phyloP scores from a whole-genome alignment of 2,113 vertebrate species.

The Mugil cephalus region DNA sequence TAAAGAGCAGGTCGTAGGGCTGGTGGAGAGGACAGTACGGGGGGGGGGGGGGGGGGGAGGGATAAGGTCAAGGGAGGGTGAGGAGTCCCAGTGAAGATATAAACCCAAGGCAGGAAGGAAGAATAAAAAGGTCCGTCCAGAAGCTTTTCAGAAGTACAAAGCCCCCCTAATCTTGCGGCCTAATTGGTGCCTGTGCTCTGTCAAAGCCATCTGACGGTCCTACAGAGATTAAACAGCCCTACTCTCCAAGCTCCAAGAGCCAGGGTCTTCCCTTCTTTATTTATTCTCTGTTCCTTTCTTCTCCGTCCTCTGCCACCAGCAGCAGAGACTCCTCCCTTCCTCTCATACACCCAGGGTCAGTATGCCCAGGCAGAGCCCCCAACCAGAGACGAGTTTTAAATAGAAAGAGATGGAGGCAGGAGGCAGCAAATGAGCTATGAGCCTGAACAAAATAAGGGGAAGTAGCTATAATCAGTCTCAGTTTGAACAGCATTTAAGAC shows the following conservation, averaged over 20 bases:
- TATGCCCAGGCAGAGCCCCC: constrained; percentile 32
- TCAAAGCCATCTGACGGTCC: constrained; percentile 77
- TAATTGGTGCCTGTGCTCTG: constrained; percentile 75
- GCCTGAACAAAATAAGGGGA: constrained; percentile 20
- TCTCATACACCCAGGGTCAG: constrained; percentile 42
- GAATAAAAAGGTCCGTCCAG: constrained; percentile 47
- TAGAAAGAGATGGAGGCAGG: constrained; percentile 45
- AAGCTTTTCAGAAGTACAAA: constrained; percentile 74
- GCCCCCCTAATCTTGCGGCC: constrained; percentile 73
- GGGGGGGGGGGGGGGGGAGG: neutral
- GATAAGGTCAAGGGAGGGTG: constrained; percentile 39
- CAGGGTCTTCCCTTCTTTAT: constrained; percentile 40
- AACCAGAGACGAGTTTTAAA: constrained; percentile 63
- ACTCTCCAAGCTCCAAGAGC: constrained; percentile 11
- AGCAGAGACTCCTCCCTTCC: constrained; percentile 60
- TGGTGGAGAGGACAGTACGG: constrained; percentile 17
- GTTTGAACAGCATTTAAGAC: too few species aligned
- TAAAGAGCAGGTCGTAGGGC: constrained; percentile 23
- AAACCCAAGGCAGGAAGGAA: constrained; percentile 56
- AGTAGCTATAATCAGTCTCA: neutral
- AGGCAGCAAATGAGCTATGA: constrained; percentile 6
- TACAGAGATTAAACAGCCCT: constrained; percentile 75
- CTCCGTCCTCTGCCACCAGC: constrained; percentile 54
- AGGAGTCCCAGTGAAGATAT: constrained; percentile 57
- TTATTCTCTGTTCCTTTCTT: constrained; percentile 17